These are phyloP conservation scores for Drosophila siamana DNA, from an alignment of 2,888 invertebrate genomes.

Conservation along the genomic window DNA sequence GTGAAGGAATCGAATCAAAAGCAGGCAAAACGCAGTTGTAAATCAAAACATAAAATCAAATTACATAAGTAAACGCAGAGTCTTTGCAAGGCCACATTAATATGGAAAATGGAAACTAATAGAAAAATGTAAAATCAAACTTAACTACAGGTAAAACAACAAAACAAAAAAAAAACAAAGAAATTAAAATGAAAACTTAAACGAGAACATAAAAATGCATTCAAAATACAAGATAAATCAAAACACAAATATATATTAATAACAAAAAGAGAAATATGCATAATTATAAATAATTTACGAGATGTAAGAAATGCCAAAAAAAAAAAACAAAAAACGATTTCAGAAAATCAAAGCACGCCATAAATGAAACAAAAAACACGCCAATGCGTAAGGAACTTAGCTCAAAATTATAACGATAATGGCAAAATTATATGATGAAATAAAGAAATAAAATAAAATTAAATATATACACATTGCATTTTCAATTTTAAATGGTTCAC, in stretches of 20 bases:
- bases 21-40: constrained; percentile 52
- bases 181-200: constrained; percentile 31
- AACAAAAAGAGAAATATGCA: constrained; percentile 59
- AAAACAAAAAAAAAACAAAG: constrained; percentile 30
- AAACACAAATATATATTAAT: constrained; percentile 35
- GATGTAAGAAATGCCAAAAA: constrained; percentile 63
- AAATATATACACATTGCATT: background rate
- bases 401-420: constrained; percentile 74
- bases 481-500: background rate
- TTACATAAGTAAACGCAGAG: constrained; percentile 30
- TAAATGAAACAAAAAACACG: constrained; percentile 46
- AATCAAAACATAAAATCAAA: constrained; percentile 59
- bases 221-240: constrained; percentile 25
- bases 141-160: constrained; percentile 77
- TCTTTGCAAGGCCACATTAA: constrained; percentile 30
- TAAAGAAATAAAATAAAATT: constrained; percentile 66
- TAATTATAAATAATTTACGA: constrained; percentile 64
- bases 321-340: constrained; percentile 32
- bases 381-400: constrained; percentile 67
- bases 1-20: constrained; percentile 42
- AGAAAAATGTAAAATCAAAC: constrained; percentile 77
- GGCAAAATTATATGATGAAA: constrained; percentile 76
- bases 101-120: constrained; percentile 44
- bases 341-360: constrained; percentile 71
- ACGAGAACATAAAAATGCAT: constrained; percentile 19